Percentiles rank a stretch among this genome's conserved stretches.
phyloP scores from a whole-genome alignment of 2,888 invertebrate species.

The Phorcus lineatus region DNA sequence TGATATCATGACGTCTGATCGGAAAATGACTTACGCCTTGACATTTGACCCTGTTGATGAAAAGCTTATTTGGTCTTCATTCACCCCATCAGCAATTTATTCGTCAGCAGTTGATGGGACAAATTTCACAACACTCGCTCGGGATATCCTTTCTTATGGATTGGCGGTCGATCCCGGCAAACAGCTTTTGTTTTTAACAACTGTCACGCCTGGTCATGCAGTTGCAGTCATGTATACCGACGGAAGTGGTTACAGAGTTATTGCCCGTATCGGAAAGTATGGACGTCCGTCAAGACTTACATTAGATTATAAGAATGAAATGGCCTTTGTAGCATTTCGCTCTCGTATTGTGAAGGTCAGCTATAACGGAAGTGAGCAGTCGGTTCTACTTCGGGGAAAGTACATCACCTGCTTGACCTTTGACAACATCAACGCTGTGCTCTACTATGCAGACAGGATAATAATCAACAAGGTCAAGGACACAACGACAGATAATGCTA shows the following conservation, averaged over 20 bases:
- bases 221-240: not conserved
- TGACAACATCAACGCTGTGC: not conserved
- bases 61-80: not conserved
- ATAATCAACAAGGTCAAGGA: not conserved
- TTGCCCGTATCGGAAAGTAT: not conserved
- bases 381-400: not conserved
- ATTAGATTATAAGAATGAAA: not conserved
- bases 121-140: not conserved
- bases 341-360: not conserved
- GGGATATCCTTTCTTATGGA: not conserved
- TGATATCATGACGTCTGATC: not conserved
- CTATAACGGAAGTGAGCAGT: not conserved
- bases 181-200: not conserved
- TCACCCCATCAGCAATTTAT: not conserved
- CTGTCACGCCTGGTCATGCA: not conserved
- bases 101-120: not conserved
- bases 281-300: not conserved
- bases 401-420: conserved; percentile 11
- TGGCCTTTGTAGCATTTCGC: not conserved
- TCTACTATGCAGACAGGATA: not conserved
- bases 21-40: not conserved
- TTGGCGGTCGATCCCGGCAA: not conserved
- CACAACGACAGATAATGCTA: not conserved
- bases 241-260: conserved; percentile 4
- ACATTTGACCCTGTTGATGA: not conserved